phyloP scores from a whole-genome alignment of 2,113 vertebrate species.

The Chamaetylas fuelleborni region DNA sequence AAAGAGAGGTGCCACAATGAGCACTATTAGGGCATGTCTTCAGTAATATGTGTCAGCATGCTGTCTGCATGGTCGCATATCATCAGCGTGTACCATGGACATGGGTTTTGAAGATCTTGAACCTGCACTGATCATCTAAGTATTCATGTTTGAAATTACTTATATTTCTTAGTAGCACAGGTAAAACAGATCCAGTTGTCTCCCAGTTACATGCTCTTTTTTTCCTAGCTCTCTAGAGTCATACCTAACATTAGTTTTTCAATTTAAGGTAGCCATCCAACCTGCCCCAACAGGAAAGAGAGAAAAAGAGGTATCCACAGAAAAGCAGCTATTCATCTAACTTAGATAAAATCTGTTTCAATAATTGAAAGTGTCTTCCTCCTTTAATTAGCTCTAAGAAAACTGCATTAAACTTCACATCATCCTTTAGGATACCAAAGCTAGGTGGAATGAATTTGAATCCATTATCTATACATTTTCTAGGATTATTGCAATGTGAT shows the following conservation, averaged over 20 bases:
- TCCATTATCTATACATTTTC: background rate
- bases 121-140: background rate
- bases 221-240: background rate
- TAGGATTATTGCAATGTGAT: background rate
- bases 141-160: background rate
- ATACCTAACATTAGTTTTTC: background rate
- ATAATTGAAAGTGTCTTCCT: background rate
- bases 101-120: background rate
- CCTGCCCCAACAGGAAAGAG: background rate
- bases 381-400: background rate
- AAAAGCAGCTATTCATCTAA: background rate
- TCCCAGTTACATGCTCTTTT: background rate
- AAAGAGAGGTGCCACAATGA: background rate
- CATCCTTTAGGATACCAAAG: background rate
- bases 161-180: background rate
- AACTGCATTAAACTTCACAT: background rate
- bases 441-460: background rate
- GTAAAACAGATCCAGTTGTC: background rate
- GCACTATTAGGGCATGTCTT: background rate
- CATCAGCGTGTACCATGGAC: background rate
- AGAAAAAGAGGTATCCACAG: background rate
- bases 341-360: background rate
- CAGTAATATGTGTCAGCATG: background rate
- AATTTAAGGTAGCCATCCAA: background rate
- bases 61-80: background rate